phyloP scores from a whole-genome alignment of 1,140 invertebrate genomes.

The Magallana ariakensis region DNA sequence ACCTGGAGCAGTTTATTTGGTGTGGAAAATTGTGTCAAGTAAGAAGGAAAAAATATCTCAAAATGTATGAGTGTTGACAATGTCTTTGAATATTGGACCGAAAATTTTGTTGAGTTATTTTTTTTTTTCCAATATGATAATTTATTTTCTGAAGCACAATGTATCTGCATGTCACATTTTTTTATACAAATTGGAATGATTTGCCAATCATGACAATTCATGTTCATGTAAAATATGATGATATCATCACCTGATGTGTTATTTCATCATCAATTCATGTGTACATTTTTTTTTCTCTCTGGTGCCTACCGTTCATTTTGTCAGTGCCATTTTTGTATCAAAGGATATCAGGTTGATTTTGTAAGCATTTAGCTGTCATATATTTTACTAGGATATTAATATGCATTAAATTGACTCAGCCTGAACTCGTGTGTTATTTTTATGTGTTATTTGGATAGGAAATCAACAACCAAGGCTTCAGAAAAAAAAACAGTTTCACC shows the following conservation, averaged over 20 bases:
- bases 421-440: neutral
- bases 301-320: constrained; percentile 29
- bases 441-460: no score
- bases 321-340: constrained; percentile 34
- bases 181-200: constrained; percentile 9
- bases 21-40: no score
- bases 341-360: constrained; percentile 33
- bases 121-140: neutral
- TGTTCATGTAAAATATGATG: neutral
- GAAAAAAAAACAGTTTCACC: no score
- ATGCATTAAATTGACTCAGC: constrained; percentile 26
- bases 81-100: no score
- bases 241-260: constrained; percentile 10
- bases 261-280: constrained; percentile 14
- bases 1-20: no score
- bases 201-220: neutral
- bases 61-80: no score
- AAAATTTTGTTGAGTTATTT: neutral
- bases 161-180: constrained; percentile 29
- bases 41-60: no score
- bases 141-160: constrained; percentile 12
- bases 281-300: constrained; percentile 25
- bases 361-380: constrained; percentile 26
- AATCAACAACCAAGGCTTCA: no score
- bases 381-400: constrained; percentile 31